Conservation (phyloP, 2,888 invertebrate genomes). For the Baronia brevicornis region DNA sequence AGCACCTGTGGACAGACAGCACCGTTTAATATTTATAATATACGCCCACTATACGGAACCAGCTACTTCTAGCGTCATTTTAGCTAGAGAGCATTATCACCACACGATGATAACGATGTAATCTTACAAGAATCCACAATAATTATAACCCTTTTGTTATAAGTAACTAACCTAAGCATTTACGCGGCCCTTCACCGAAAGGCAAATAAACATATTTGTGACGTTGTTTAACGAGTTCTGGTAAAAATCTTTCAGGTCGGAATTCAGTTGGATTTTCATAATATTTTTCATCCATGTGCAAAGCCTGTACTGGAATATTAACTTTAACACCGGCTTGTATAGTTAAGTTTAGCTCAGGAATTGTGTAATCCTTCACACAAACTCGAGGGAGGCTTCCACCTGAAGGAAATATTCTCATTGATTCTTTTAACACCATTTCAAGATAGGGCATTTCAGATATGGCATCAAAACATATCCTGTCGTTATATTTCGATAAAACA, state of each 20-base stretch:
- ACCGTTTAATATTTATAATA: too few species aligned
- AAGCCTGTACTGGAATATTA: conserved; percentile 6
- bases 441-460: too few species aligned
- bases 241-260: conserved; percentile 7
- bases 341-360: conserved; percentile 4
- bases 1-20: conserved; percentile 1
- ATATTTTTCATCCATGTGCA: conserved; percentile 10
- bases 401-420: conserved; percentile 32
- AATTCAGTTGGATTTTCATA: conserved; percentile 6
- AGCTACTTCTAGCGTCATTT: too few species aligned
- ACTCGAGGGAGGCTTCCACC: conserved; percentile 2
- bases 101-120: too few species aligned
- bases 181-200: conserved; percentile 11
- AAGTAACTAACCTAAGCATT: conserved; percentile 12
- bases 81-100: too few species aligned
- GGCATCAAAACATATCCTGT: conserved; percentile 15
- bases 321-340: conserved; percentile 8
- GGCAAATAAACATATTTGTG: conserved; percentile 11
- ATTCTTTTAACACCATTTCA: conserved; percentile 35
- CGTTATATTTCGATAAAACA: conserved; percentile 12
- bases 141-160: too few species aligned
- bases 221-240: neutral
- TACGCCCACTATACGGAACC: too few species aligned
- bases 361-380: conserved; percentile 1
- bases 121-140: too few species aligned